Percentiles rank a stretch among this genome's conserved stretches.
These are phyloP conservation scores for Bujurquina vittata DNA, from an alignment of 2,113 vertebrate genomes.

Conservation along the genomic window DNA sequence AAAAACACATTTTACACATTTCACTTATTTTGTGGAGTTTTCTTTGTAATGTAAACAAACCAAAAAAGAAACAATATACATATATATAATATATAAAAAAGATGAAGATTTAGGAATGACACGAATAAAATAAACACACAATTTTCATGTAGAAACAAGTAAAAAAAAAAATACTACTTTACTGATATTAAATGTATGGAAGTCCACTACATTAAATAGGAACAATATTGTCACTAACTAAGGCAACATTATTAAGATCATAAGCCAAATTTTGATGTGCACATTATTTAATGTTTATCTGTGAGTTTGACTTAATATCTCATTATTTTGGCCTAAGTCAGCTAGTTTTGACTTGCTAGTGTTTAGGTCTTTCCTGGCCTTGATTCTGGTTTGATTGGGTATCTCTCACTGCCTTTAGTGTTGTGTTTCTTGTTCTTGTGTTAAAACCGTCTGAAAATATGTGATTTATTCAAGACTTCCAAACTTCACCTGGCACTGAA, in stretches of 20 bases:
- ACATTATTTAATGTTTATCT: not conserved
- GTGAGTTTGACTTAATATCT: not conserved
- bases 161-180: not conserved
- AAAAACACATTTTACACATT: slow-evolving; percentile 5
- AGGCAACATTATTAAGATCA: not conserved
- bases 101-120: not conserved
- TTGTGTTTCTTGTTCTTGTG: not conserved
- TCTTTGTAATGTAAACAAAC: not conserved
- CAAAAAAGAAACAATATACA: not conserved
- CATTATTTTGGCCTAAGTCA: not conserved
- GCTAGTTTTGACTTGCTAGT: not conserved
- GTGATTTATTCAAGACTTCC: not conserved
- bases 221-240: not conserved
- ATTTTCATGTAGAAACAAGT: not conserved
- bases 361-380: not conserved
- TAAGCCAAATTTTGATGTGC: not conserved
- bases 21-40: not conserved
- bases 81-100: not conserved
- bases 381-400: not conserved
- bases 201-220: not conserved
- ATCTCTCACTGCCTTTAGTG: not conserved
- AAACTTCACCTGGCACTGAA: not conserved
- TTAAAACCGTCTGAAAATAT: not conserved
- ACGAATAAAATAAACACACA: not conserved
- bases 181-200: not conserved